Percentiles rank a stretch among this genome's conserved stretches.
These are phyloP conservation scores for Planococcus citri DNA, from an alignment of 1,140 invertebrate genomes.

Conservation along the genomic window DNA sequence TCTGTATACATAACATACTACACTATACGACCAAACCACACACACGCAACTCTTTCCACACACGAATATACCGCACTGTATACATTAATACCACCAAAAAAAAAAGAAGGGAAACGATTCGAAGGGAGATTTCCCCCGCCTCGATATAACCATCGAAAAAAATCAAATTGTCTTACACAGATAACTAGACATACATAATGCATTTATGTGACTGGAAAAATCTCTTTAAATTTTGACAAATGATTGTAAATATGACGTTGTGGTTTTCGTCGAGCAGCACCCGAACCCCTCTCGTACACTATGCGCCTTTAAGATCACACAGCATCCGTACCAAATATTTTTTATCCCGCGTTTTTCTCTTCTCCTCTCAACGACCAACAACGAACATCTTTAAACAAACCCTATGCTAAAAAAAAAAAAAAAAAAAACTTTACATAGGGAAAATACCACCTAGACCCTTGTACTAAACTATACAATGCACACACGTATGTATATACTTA, in stretches of 20 bases:
- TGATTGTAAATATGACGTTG: slow-evolving; percentile 18
- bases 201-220: slow-evolving; percentile 19
- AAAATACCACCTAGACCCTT: background rate
- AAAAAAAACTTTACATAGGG: no score
- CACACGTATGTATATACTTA: no score
- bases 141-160: background rate
- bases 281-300: background rate
- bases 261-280: background rate
- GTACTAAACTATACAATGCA: no score
- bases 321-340: background rate
- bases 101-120: background rate
- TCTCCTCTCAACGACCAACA: background rate
- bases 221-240: slow-evolving; percentile 19
- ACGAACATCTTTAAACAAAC: background rate
- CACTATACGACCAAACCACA: no score
- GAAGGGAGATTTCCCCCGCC: background rate
- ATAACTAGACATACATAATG: slow-evolving; percentile 20
- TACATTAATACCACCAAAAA: no score
- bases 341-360: background rate
- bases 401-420: background rate
- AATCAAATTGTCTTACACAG: slow-evolving; percentile 18
- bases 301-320: background rate
- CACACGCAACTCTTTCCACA: no score
- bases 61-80: no score
- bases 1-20: no score